Base-by-base conservation (phyloP, 1,140 invertebrate genomes). In the Drosophila trapezifrons region DNA sequence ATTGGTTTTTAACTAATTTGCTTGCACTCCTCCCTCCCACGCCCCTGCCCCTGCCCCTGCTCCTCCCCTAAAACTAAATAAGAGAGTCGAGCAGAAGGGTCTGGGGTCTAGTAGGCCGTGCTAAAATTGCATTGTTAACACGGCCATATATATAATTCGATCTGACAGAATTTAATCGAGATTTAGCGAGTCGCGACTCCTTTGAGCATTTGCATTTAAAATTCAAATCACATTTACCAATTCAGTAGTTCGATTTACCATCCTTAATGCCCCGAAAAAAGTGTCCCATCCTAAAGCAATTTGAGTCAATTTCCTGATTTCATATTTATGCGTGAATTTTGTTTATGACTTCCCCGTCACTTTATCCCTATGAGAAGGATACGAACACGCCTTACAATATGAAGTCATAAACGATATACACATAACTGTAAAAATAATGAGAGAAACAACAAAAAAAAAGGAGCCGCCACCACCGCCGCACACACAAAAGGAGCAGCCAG, bases 1-100 rank as follows among this genome's bases (percentile, higher is more conserved):
- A 87, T 87, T 87, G 83, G 80, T 87, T 87, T 89, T 83, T 87
- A 87, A 87, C 84, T 89, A 89, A 87, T 89, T 86, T 86, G 83
- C 79, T 71, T 75, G 74, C 82, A 86, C 22, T 22, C 22, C n/a
- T 38, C 7, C 12, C 3, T 12, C n/a, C 18, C 12, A 10, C 6
- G 3, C 45, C 22, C 0, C n/a, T n/a, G n/a, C n/a, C n/a, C n/a
- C n/a, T n/a, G n/a, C n/a, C 0, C 9, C 13, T 18, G 20, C 29
- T 10, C 10, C 32, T 35, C 9, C 18, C 17, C 13, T 3, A 59
- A 32, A 42, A 52, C 27, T 63, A 32, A 40, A 63, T 17, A 27
- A 13, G 12, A 15, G 5, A 18, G n/a, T 12, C 37, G 17, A 17
- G 5, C 6, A 4, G 8, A 9, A 8, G 18, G 7, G 15, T 27